Percentiles rank a stretch among this genome's conserved stretches.
Evolutionary conservation across 1,140 invertebrate genomes (phyloP).

Genomic region (Neodiprion lecontei): DNA sequence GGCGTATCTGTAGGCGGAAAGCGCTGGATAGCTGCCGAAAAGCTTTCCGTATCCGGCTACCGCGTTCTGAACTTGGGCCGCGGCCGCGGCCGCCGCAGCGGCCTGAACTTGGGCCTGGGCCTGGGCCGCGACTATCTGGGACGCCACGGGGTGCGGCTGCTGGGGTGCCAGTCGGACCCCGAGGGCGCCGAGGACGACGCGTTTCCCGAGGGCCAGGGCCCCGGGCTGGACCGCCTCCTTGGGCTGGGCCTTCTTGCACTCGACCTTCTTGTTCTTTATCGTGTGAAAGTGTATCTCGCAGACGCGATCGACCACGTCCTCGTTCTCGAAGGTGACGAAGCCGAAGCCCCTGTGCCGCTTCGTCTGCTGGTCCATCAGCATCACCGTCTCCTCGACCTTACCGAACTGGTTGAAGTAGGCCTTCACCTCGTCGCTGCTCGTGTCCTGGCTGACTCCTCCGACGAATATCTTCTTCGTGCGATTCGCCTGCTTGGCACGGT

Average conservation of each 20-base stretch:
- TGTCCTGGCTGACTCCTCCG: slow-evolving; percentile 90
- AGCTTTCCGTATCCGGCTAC: slow-evolving; percentile 75
- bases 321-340: slow-evolving; percentile 91
- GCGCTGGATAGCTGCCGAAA: slow-evolving; percentile 61
- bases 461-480: slow-evolving; percentile 94
- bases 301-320: slow-evolving; percentile 89
- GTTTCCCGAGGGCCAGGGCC: slow-evolving; percentile 75
- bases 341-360: slow-evolving; percentile 90
- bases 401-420: slow-evolving; percentile 92
- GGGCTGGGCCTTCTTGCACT: slow-evolving; percentile 92
- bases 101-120: slow-evolving; percentile 64
- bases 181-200: slow-evolving; percentile 73
- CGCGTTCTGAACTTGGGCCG: slow-evolving; percentile 67
- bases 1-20: slow-evolving; percentile 76
- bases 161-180: slow-evolving; percentile 71
- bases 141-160: slow-evolving; percentile 60
- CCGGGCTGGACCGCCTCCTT: slow-evolving; percentile 85
- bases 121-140: slow-evolving; percentile 62
- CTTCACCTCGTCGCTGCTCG: slow-evolving; percentile 89
- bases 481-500: slow-evolving; percentile 82
- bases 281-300: slow-evolving; percentile 94
- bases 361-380: slow-evolving; percentile 95
- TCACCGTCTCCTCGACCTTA: slow-evolving; percentile 90
- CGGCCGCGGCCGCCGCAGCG: slow-evolving; percentile 65
- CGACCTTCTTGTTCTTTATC: slow-evolving; percentile 92